Percentiles rank a stretch among this genome's conserved stretches.
phyloP scores from a whole-genome alignment of 2,113 vertebrate genomes.

The Anhinga rufa region DNA sequence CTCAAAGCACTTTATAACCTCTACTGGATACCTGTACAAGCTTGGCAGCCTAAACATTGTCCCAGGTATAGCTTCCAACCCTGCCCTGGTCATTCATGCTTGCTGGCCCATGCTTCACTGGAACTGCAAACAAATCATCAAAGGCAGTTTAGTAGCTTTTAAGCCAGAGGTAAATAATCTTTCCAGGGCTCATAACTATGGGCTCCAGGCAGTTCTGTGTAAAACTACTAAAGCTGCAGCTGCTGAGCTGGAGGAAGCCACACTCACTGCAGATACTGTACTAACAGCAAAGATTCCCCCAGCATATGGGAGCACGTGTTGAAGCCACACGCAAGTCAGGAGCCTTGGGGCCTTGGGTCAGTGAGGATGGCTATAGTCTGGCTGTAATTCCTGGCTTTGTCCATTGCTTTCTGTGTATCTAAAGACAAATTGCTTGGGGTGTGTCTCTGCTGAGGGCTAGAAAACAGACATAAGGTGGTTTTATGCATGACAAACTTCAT shows the following conservation, averaged over 20 bases:
- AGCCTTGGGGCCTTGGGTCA: neutral
- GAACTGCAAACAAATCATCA: neutral
- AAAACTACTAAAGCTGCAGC: neutral
- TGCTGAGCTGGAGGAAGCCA: neutral
- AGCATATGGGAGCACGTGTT: fast-evolving
- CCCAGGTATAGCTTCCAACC: neutral
- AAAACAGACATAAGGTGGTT: neutral
- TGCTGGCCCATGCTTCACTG: neutral
- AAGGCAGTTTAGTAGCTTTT: neutral
- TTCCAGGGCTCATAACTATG: neutral
- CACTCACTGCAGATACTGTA: neutral
- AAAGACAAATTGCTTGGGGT: neutral
- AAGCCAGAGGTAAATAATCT: neutral
- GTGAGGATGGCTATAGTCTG: neutral
- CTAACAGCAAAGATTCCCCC: neutral
- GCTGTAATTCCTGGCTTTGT: neutral
- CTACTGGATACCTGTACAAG: neutral
- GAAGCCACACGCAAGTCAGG: neutral
- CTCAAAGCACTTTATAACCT: neutral
- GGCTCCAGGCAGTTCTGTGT: neutral
- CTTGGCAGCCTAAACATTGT: neutral
- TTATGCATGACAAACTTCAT: neutral
- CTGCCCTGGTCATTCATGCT: neutral
- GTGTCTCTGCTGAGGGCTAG: neutral
- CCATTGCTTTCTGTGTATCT: neutral